Percentiles rank a stretch among this genome's conserved stretches.
These are phyloP conservation scores for Leiothrix lutea DNA, from an alignment of 2,113 vertebrate species.

Conservation along the genomic window DNA sequence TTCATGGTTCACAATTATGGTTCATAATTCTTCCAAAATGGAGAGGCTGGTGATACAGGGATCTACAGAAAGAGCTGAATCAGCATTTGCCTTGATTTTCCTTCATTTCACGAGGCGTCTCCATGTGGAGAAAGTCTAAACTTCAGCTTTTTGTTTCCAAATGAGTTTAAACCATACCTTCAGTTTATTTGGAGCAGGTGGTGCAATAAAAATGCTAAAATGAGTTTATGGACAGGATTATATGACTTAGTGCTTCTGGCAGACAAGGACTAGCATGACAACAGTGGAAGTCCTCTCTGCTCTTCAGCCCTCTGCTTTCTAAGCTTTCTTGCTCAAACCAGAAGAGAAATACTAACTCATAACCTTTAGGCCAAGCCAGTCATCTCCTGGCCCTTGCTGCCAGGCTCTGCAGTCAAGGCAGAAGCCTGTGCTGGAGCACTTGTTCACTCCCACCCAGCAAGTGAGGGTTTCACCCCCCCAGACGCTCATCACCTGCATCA, in stretches of 20 bases:
- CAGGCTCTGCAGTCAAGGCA: not conserved
- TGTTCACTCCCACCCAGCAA: not conserved
- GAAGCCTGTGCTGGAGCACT: not conserved
- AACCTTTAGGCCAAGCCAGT: not conserved
- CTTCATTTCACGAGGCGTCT: not conserved
- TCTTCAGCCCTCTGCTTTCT: not conserved
- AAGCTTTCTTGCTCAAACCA: not conserved
- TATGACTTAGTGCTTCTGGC: not conserved
- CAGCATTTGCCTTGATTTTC: not conserved
- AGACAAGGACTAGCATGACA: not conserved
- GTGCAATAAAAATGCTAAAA: not conserved
- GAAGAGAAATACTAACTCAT: not conserved
- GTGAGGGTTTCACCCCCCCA: not conserved
- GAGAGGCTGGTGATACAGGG: not conserved
- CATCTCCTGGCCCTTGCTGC: not conserved
- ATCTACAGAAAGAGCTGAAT: not conserved
- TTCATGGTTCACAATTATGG: not conserved
- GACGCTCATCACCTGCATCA: accelerated
- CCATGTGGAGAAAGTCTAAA: not conserved
- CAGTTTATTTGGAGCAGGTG: not conserved
- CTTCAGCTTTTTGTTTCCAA: not conserved
- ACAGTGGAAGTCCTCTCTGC: not conserved
- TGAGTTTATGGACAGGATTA: not conserved
- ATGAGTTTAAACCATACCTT: not conserved
- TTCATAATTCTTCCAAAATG: not conserved